Conservation (phyloP, 2,113 vertebrate species). For the Sinocyclocheilus grahami region DNA sequence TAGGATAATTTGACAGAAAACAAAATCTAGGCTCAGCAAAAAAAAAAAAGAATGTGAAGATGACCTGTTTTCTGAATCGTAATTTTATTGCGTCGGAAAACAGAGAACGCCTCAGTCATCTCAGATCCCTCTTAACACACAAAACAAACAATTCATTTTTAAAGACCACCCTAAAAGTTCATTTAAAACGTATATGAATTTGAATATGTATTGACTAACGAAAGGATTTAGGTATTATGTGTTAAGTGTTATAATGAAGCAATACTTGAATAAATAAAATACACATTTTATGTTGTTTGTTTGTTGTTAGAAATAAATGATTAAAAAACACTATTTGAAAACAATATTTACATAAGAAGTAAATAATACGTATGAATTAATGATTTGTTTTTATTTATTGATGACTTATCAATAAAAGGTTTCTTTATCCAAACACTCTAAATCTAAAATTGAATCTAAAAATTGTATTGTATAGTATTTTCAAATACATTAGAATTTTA, state of each 20-base stretch:
- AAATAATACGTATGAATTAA: background rate
- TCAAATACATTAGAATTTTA: background rate
- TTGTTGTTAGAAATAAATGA: background rate
- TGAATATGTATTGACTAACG: background rate
- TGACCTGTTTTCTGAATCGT: background rate
- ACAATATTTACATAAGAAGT: too few species aligned
- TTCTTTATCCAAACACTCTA: background rate
- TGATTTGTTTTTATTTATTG: too few species aligned
- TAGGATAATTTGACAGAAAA: constrained; percentile 1
- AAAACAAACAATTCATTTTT: background rate
- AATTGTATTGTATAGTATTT: background rate
- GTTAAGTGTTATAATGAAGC: too few species aligned
- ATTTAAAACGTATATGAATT: background rate
- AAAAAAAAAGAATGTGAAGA: background rate
- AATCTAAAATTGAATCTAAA: background rate
- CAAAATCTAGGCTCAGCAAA: background rate
- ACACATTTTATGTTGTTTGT: background rate
- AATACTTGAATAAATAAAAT: too few species aligned
- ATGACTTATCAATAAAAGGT: background rate
- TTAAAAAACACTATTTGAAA: too few species aligned
- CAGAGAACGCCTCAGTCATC: background rate
- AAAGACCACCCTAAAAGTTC: background rate
- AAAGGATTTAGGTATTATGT: too few species aligned
- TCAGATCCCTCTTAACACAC: background rate
- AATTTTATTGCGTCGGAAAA: background rate